Evolutionary conservation across 1,140 invertebrate genomes (phyloP), one percentile per base, ranked within the genome.

Genomic region (Telenomus remus): DNA sequence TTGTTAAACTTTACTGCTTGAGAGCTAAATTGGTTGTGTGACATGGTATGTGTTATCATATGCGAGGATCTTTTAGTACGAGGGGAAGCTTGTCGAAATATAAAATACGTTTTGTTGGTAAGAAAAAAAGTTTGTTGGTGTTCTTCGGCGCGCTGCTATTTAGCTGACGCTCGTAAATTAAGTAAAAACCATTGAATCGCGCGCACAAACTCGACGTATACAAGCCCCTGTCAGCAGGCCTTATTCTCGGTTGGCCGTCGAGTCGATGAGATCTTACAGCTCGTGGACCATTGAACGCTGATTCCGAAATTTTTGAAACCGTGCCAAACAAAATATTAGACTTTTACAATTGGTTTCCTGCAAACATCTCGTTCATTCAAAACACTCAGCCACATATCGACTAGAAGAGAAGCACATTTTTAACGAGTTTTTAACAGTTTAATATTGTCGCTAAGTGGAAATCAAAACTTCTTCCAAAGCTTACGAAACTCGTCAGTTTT

Each of bases 311-410:
- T 61, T 27, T 70, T 70, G 56, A 70, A 70, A 33, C 19, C 43
- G 19, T 35, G 66, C 66, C 66, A 70, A 70, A 15, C n/a, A 56
- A 61, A 70, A 61, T 61, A 70, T 61, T 55, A 54, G 4, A 33
- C 33, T 51, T 16, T 51, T 46, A 37, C n/a, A 47, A 42, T 16
- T 35, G n/a, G 15, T 9, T 5, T 0, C 48, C 46, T 19, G 4
- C 19, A 33, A 54, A 54, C 59, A 37, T 43, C 49, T 63, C 47
- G 42, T 16, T 53, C 59, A 6, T 51, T 33, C 11, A 34, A 53
- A 53, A 44, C 50, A 54, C 50, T 63, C 46, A 16, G 39, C 44
- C 48, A 35, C 33, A 7, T 7, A 60, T 60, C 56, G 35, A 42
- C 14, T 3, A 8, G 12, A 13, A 11, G 37, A 39, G 19, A 27